Evolutionary conservation across 2,797 vertebrate species (phyloP).

Genomic region (Emydoidea blandingii): DNA sequence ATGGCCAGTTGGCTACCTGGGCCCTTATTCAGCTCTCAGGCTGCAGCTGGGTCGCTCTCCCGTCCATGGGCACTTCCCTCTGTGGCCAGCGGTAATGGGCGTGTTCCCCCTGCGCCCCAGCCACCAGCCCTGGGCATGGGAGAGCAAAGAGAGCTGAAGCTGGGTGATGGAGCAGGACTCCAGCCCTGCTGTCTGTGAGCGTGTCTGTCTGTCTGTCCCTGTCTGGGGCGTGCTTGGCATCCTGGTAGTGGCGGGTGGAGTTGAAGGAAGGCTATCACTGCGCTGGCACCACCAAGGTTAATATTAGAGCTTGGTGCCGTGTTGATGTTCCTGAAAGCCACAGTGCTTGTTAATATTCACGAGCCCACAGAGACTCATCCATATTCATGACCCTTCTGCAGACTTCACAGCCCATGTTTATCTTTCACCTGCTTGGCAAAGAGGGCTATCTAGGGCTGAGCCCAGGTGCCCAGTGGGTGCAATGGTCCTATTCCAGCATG

Average conservation of each 20-base stretch:
- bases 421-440: background rate
- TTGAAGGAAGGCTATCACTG: background rate
- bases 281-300: conserved; percentile 57
- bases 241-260: background rate
- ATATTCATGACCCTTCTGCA: conserved; percentile 68
- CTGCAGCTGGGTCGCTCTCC: background rate
- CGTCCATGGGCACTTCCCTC: too few species aligned
- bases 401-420: background rate
- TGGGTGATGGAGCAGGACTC: background rate
- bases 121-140: background rate
- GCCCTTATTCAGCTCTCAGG: background rate
- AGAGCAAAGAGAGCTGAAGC: background rate
- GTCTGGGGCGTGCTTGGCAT: background rate
- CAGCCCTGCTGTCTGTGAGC: background rate
- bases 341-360: conserved; percentile 77
- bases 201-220: background rate
- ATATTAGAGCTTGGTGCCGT: conserved; percentile 68
- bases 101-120: background rate
- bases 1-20: background rate
- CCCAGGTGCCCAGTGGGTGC: background rate
- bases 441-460: fast-evolving
- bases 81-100: background rate
- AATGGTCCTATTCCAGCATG: background rate
- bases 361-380: conserved; percentile 61
- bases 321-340: conserved; percentile 74